A percentile compares a stretch with the other conserved stretches of the same genome.
phyloP scores from a whole-genome alignment of 2,113 vertebrate genomes.

The Sula dactylatra region DNA sequence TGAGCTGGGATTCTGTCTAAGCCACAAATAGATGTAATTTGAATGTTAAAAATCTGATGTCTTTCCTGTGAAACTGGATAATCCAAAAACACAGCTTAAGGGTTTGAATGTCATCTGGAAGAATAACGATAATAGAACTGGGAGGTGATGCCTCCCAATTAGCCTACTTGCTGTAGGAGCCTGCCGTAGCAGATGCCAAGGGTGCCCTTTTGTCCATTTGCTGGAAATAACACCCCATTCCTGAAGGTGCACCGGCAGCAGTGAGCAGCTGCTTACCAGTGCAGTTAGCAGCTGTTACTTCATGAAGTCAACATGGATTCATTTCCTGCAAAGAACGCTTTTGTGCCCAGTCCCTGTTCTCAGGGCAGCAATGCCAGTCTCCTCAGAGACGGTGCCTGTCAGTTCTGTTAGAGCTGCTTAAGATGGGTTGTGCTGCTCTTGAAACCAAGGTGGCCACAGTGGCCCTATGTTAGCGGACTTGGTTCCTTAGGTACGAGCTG shows the following conservation, averaged over 20 bases:
- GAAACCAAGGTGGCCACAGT: background rate
- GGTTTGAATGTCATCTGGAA: background rate
- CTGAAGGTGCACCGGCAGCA: background rate
- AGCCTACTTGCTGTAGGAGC: fast-evolving
- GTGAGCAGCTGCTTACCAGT: background rate
- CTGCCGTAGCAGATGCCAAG: background rate
- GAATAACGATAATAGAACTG: background rate
- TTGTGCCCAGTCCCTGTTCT: background rate
- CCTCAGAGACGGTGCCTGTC: too few species aligned
- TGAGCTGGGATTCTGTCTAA: background rate
- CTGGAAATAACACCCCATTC: background rate
- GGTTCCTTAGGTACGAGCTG: background rate
- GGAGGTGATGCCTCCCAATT: background rate
- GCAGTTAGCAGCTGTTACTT: background rate
- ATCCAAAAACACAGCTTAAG: background rate
- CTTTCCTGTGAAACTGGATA: background rate
- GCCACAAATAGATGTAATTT: background rate
- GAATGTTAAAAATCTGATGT: background rate
- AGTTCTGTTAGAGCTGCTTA: background rate
- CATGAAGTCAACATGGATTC: fast-evolving
- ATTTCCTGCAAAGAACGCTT: background rate
- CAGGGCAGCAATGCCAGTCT: background rate
- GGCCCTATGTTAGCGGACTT: background rate
- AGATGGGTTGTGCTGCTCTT: background rate
- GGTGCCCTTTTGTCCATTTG: too few species aligned